Base-by-base conservation (phyloP, 2,797 vertebrate species). In the Hapalemur alaotrensis region DNA sequence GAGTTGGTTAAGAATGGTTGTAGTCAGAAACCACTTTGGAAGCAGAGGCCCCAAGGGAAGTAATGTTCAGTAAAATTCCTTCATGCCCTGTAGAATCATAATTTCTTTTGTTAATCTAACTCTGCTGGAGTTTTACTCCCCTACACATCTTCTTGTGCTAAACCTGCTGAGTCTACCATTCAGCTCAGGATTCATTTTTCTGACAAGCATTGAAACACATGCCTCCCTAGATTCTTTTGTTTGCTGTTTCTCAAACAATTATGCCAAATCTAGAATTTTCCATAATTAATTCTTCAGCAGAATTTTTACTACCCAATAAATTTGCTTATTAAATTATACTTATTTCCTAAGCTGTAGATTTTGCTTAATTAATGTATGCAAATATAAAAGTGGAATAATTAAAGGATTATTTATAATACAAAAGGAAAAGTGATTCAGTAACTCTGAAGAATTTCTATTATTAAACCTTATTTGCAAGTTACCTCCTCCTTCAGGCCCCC, bases 311-410 rank as follows among this genome's bases (percentile, higher is more conserved):
- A 95, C 28, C n/a, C 59, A 91, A 80, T 95, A 97, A 97, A 35
- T 30, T 97, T 94, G 59, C 67, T 96, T 97, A 96, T 97, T 94
- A 88, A 94, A 69, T 95, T 97, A 89, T 1, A 59, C 38, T 87
- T 97, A 63, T 72, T 95, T 86, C 88, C 75, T 70, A 82, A 97
- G 32, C 93, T 98, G 67, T 95, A 95, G 91, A 89, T 41, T 96
- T 98, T 96, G 63, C 50, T 97, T 98, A 98, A 98, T 98, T 98
- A 98, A 97, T 75, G 28, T 79, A 93, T 95, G 93, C 82, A 97
- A 98, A 98, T 98, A 97, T 97, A 80, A 98, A 95, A 78, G 2
- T 78, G 86, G 65, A 97, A 98, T 97, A 97, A 96, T 95, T 97
- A 90, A 59, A 79, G 30, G 76, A 96, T 97, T 97, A 98, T 98